phyloP scores from a whole-genome alignment of 2,113 vertebrate species.

The Arothron firmamentum region DNA sequence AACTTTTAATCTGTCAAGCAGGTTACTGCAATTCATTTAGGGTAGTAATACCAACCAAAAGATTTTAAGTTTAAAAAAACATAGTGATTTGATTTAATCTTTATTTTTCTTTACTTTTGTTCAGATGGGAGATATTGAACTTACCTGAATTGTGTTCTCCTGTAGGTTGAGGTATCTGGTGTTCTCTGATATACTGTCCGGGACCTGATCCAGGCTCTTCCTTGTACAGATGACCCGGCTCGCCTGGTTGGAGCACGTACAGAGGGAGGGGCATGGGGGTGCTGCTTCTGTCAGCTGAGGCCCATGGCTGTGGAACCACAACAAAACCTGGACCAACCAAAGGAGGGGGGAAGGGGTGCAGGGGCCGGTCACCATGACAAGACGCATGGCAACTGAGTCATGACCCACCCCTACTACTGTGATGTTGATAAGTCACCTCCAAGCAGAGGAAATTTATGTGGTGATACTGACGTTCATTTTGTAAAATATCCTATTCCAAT shows the following conservation, averaged over 20 bases:
- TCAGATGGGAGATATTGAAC: background rate
- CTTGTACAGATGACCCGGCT: constrained; percentile 94
- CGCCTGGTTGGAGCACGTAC: constrained; percentile 94
- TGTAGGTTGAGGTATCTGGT: constrained; percentile 97
- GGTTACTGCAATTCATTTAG: too few relatives aligned
- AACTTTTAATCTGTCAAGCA: too few relatives aligned
- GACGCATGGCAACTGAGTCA: constrained; percentile 82
- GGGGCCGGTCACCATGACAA: constrained; percentile 80
- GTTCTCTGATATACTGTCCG: constrained; percentile 89
- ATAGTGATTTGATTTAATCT: too few relatives aligned
- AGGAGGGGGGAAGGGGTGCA: constrained; percentile 76
- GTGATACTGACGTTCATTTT: constrained; percentile 56
- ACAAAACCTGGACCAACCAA: constrained; percentile 69
- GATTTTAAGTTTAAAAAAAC: too few relatives aligned
- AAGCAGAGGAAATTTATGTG: constrained; percentile 50
- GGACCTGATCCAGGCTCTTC: constrained; percentile 85
- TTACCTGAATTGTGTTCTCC: constrained; percentile 90
- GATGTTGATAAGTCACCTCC: constrained; percentile 65
- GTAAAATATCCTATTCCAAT: constrained; percentile 27
- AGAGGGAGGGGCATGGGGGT: constrained; percentile 82
- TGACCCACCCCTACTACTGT: constrained; percentile 77
- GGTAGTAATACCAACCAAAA: too few relatives aligned
- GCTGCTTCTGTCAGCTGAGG: constrained; percentile 74
- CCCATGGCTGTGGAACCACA: constrained; percentile 76
- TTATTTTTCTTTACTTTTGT: too few relatives aligned